phyloP scores from a whole-genome alignment of 2,797 vertebrate genomes.

The Lophius americanus region DNA sequence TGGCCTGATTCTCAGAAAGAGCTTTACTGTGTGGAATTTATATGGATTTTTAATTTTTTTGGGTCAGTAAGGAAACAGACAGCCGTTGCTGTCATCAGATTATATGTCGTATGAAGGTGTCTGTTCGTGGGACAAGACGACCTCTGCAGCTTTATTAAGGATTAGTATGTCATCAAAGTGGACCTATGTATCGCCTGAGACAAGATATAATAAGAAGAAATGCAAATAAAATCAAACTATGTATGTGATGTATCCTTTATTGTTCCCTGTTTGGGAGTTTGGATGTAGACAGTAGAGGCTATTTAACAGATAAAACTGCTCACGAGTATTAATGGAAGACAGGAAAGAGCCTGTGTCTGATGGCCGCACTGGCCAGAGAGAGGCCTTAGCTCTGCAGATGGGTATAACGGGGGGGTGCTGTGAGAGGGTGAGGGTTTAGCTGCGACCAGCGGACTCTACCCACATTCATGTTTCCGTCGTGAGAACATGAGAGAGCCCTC shows the following conservation, averaged over 20 bases:
- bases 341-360: slow-evolving; percentile 40
- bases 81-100: slow-evolving; percentile 12
- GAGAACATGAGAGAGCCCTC: slow-evolving; percentile 59
- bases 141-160: slow-evolving; percentile 58
- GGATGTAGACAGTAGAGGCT: slow-evolving; percentile 49
- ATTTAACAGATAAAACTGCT: slow-evolving; percentile 63
- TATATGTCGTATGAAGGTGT: slow-evolving; percentile 21
- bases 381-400: slow-evolving; percentile 68
- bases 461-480: slow-evolving; percentile 52
- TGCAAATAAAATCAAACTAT: slow-evolving; percentile 49
- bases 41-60: slow-evolving; percentile 34
- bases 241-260: slow-evolving; percentile 41
- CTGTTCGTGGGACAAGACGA: slow-evolving; percentile 27
- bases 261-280: slow-evolving; percentile 52
- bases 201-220: slow-evolving; percentile 51
- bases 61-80: slow-evolving; percentile 40
- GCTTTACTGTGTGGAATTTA: too few species aligned
- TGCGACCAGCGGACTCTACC: slow-evolving; percentile 61
- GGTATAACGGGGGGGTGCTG: slow-evolving; percentile 21
- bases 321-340: slow-evolving; percentile 48
- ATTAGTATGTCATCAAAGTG: slow-evolving; percentile 58
- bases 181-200: slow-evolving; percentile 67
- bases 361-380: slow-evolving; percentile 52
- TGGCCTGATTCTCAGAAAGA: too few species aligned
- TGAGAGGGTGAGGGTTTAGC: slow-evolving; percentile 39